phyloP scores from a whole-genome alignment of 2,113 vertebrate species.

The Eclectus roratus region DNA sequence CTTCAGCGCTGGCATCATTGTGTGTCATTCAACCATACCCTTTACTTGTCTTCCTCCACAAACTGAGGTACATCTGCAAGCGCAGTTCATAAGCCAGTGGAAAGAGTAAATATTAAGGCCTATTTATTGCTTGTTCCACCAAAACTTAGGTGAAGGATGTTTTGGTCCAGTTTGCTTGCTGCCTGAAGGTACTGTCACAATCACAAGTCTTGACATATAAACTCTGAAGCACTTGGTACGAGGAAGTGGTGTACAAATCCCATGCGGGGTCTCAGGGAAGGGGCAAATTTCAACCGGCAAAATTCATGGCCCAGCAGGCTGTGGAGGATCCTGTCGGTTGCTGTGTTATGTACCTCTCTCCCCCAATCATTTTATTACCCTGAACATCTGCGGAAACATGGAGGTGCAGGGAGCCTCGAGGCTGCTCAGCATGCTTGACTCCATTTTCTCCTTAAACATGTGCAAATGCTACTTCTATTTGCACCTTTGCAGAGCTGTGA shows the following conservation, averaged over 20 bases:
- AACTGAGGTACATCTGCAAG: not conserved
- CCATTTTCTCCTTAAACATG: slow-evolving; percentile 21
- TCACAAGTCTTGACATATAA: not conserved
- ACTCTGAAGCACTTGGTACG: not conserved
- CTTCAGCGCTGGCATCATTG: not conserved
- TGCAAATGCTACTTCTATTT: slow-evolving; percentile 21
- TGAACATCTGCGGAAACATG: slow-evolving; percentile 30
- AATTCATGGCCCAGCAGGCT: slow-evolving; percentile 15
- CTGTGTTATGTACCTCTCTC: not conserved
- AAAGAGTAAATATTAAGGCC: not conserved
- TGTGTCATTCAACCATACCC: not conserved
- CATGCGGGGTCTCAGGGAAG: not conserved
- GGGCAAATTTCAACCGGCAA: slow-evolving; percentile 1
- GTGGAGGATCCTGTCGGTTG: not conserved
- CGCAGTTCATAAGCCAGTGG: not conserved
- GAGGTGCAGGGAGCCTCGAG: slow-evolving; percentile 21
- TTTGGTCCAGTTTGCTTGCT: not conserved
- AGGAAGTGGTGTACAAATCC: not conserved
- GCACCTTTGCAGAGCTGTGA: not conserved
- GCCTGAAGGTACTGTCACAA: not conserved
- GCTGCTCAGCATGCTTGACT: slow-evolving; percentile 38
- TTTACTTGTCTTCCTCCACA: not conserved
- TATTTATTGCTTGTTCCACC: not conserved
- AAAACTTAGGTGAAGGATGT: not conserved
- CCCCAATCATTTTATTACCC: slow-evolving; percentile 32